phyloP scores from a whole-genome alignment of 2,888 invertebrate species.

The Drosophila demipolita region DNA sequence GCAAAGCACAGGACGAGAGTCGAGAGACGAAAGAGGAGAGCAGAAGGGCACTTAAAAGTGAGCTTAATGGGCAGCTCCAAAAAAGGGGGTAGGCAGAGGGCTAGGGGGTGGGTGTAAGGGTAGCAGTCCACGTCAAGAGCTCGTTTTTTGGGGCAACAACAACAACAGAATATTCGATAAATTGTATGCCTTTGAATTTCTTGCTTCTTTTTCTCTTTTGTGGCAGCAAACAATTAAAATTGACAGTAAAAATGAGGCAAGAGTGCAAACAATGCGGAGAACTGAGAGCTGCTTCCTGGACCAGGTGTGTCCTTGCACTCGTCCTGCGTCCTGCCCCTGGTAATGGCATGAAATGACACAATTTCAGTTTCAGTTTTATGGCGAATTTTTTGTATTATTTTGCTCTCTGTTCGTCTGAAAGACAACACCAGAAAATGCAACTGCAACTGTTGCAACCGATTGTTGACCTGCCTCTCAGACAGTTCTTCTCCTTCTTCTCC shows the following conservation, averaged over 20 bases:
- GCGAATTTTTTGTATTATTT: conserved; percentile 39
- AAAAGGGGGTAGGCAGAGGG: background rate
- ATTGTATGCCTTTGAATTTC: conserved; percentile 36
- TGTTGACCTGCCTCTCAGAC: conserved; percentile 62
- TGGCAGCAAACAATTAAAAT: conserved; percentile 70
- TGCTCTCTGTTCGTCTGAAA: conserved; percentile 55
- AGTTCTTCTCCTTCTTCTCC: conserved; percentile 1
- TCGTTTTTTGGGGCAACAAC: conserved; percentile 23
- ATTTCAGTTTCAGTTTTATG: conserved; percentile 77
- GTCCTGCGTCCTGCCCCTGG: conserved; percentile 28
- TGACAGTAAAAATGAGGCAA: conserved; percentile 56
- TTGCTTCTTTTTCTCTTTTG: conserved; percentile 9
- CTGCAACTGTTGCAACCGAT: conserved; percentile 45
- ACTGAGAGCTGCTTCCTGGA: conserved; percentile 43
- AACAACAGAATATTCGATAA: conserved; percentile 56
- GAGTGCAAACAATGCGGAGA: conserved; percentile 31
- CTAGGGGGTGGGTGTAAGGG: background rate
- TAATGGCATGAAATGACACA: conserved; percentile 83
- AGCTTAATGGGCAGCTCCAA: conserved; percentile 68
- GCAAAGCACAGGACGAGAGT: conserved; percentile 37
- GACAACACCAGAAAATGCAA: conserved; percentile 65
- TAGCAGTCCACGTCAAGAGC: conserved; percentile 68
- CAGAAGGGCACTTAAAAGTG: conserved; percentile 73
- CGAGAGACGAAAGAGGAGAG: conserved; percentile 18
- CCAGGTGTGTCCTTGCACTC: conserved; percentile 53